These are phyloP conservation scores for Hylyphantes graminicola DNA, from an alignment of 1,140 invertebrate species.

Conservation along the genomic window DNA sequence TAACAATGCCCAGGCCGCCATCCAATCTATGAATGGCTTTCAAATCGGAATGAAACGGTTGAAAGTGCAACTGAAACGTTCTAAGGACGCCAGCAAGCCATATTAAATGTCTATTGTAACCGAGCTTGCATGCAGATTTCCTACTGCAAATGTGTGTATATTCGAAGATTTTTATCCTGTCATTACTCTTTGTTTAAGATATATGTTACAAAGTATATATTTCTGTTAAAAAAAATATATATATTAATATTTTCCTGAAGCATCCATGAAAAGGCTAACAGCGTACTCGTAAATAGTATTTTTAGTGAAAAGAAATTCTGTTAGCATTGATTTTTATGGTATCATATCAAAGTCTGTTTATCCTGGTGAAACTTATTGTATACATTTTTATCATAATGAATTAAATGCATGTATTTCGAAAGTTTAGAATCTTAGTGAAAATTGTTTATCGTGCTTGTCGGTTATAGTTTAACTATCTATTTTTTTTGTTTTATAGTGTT, in stretches of 20 bases:
- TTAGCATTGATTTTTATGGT: slow-evolving; percentile 26
- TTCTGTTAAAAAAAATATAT: slow-evolving; percentile 52
- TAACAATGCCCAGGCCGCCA: slow-evolving; percentile 95
- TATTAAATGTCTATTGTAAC: slow-evolving; percentile 77
- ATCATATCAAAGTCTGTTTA: slow-evolving; percentile 50
- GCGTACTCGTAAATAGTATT: slow-evolving; percentile 25
- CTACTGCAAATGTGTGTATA: slow-evolving; percentile 57
- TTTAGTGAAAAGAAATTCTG: slow-evolving; percentile 45
- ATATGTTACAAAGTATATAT: slow-evolving; percentile 59
- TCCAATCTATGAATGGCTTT: slow-evolving; percentile 99
- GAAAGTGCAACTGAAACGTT: slow-evolving; percentile 99
- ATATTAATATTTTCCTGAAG: slow-evolving; percentile 55
- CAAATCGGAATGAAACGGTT: slow-evolving; percentile 99
- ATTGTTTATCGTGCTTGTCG: slow-evolving; percentile 24
- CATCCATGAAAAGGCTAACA: slow-evolving; percentile 47
- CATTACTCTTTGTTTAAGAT: slow-evolving; percentile 57
- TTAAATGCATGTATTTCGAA: slow-evolving; percentile 37
- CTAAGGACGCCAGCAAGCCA: slow-evolving; percentile 88
- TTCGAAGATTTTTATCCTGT: slow-evolving; percentile 58
- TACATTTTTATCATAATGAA: slow-evolving; percentile 41
- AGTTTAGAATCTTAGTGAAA: slow-evolving; percentile 1
- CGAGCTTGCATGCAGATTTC: slow-evolving; percentile 59
- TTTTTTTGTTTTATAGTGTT: slow-evolving; percentile 49
- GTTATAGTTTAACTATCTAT: background rate
- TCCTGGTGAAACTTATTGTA: slow-evolving; percentile 37